A percentile compares a stretch with the other conserved stretches of the same genome.
Evolutionary conservation across 2,797 vertebrate species (phyloP).

Genomic region (Danionella dracula): DNA sequence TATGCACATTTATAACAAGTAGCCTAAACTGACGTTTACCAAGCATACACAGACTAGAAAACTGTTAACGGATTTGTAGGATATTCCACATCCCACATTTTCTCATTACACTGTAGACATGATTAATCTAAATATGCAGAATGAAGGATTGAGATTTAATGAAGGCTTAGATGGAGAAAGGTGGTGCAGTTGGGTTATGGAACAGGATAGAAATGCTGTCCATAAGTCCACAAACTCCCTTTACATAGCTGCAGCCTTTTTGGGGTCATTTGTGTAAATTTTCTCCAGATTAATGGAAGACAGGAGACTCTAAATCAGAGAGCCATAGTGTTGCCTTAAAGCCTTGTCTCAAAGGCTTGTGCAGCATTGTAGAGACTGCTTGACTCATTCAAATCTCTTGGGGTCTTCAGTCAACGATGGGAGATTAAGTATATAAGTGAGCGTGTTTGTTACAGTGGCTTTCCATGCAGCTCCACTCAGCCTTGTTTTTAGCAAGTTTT

Average conservation of each 20-base stretch:
- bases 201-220: slow-evolving; percentile 32
- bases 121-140: neutral
- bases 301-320: slow-evolving; percentile 63
- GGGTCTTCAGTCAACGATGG: slow-evolving; percentile 42
- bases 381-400: slow-evolving; percentile 65
- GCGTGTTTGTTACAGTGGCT: slow-evolving; percentile 18
- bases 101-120: neutral
- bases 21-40: neutral
- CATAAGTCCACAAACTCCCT: slow-evolving; percentile 43
- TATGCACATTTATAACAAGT: neutral
- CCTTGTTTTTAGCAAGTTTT: slow-evolving; percentile 48
- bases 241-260: slow-evolving; percentile 51
- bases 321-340: slow-evolving; percentile 51
- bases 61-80: neutral
- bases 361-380: slow-evolving; percentile 58
- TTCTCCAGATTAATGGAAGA: slow-evolving; percentile 59
- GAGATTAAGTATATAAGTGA: slow-evolving; percentile 16
- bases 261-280: slow-evolving; percentile 58
- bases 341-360: slow-evolving; percentile 46
- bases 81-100: neutral
- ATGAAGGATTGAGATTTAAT: slow-evolving; percentile 7
- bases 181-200: neutral
- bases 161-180: slow-evolving; percentile 7
- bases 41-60: neutral
- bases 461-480: slow-evolving; percentile 35